These are phyloP conservation scores for Lytechinus pictus DNA, from an alignment of 35 echinoderm and acorn worm genomes.

Conservation along the genomic window DNA sequence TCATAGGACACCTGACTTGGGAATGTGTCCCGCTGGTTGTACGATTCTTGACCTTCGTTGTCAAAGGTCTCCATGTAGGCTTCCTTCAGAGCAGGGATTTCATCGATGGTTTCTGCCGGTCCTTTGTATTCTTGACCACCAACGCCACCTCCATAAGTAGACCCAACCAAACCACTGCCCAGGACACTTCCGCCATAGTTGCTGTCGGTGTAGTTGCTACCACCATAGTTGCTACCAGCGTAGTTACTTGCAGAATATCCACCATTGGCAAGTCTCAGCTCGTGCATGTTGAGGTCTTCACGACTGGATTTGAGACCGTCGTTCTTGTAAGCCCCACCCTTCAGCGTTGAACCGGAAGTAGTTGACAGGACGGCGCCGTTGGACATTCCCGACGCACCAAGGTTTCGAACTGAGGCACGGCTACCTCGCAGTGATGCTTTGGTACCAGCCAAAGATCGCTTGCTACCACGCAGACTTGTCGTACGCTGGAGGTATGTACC, in stretches of 20 bases:
- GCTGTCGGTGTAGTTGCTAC: slow-evolving; percentile 1
- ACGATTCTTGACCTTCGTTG: neutral
- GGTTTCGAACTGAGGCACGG: slow-evolving; percentile 57
- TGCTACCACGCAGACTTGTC: slow-evolving; percentile 58
- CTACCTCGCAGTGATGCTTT: slow-evolving; percentile 55
- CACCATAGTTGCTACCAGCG: slow-evolving; percentile 19
- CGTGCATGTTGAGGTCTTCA: slow-evolving; percentile 35
- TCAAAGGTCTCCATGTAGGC: slow-evolving; percentile 28
- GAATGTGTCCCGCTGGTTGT: slow-evolving; percentile 21
- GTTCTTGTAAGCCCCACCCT: neutral
- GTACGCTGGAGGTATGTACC: slow-evolving; percentile 75
- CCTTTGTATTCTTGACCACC: neutral
- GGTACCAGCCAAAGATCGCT: slow-evolving; percentile 42
- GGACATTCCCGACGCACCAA: neutral
- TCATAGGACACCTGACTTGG: slow-evolving; percentile 27
- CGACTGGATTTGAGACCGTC: slow-evolving; percentile 37
- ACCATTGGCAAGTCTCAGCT: neutral
- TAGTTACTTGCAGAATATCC: slow-evolving; percentile 24
- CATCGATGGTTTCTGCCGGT: neutral
- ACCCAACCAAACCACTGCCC: neutral
- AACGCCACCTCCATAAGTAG: neutral
- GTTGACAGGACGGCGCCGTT: neutral
- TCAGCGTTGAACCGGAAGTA: neutral
- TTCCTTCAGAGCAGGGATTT: neutral
- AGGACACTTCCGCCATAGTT: slow-evolving; percentile 16